Evolutionary conservation across 2,113 vertebrate genomes (phyloP), one percentile per base, ranked within the genome.

Genomic region (Ivindomyrus marchei): DNA sequence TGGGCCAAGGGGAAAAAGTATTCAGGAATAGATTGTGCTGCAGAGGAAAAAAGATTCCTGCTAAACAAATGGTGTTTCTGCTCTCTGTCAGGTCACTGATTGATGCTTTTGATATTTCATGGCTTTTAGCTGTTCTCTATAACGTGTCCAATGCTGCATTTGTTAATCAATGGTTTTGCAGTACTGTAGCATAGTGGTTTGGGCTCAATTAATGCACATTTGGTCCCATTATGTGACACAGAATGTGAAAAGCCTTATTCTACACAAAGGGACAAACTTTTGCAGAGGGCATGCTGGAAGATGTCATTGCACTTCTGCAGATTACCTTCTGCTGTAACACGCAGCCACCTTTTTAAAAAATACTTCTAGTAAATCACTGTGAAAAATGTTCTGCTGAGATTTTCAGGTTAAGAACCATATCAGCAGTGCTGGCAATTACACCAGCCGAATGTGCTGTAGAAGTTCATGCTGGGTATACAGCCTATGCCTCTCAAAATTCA

Each of bases 51-150:
- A 17, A 80, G 74, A 15, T 39, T 42, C 39, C 58, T 87, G 47
- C 62, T 90, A 77, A 70, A 87, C 36, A 58, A 47, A 50, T 39
- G 53, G 31, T 47, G 46, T 47, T 90, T 90, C 83, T 85, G 80
- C 24, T 90, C 42, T 47, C 13, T 58, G 77, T 36, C 31, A 66
- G 31, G 24, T 45, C 17, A n/a, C 31, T 80, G 74, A 19, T 19
- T 42, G 36, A 86, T 15, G 84, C 11, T 13, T n/a, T 50, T 86
- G 24, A 86, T 27, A 4, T 47, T 47, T 45, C 47, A 47, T 49
- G 47, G 45, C 3, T 9, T 42, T 87, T 89, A 70, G 10, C 86
- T 89, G 45, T 53, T 87, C 91, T 90, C 45, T 91, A 50, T 91
- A 86, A 4, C 1, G 0, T 27, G 84, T 31, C 36, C 31, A 80